These are phyloP conservation scores for Crematogaster levior DNA, from an alignment of 2,888 invertebrate species.

Conservation along the genomic window DNA sequence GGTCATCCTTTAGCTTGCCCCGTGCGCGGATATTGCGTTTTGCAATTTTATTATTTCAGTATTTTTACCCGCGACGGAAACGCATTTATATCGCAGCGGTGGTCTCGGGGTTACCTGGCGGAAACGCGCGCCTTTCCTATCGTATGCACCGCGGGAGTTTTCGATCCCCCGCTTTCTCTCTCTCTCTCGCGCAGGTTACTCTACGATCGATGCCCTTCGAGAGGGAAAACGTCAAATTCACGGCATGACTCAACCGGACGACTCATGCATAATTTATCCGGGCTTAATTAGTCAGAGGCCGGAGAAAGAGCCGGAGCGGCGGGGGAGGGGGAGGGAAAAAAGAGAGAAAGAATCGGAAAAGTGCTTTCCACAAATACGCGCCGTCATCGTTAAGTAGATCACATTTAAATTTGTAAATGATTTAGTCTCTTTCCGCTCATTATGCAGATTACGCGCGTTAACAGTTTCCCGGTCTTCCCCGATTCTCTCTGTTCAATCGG, in stretches of 20 bases:
- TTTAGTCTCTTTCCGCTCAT: slow-evolving; percentile 2
- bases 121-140: slow-evolving; percentile 25
- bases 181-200: slow-evolving; percentile 7
- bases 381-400: neutral
- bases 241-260: slow-evolving; percentile 57
- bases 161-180: slow-evolving; percentile 17
- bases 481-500: slow-evolving; percentile 29
- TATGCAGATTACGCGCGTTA: slow-evolving; percentile 26
- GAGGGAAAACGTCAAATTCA: slow-evolving; percentile 47
- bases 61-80: slow-evolving; percentile 13
- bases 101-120: slow-evolving; percentile 24
- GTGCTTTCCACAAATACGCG: slow-evolving; percentile 51
- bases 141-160: slow-evolving; percentile 21
- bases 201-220: slow-evolving; percentile 53
- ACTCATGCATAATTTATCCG: slow-evolving; percentile 69
- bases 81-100: slow-evolving; percentile 47
- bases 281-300: slow-evolving; percentile 54
- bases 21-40: slow-evolving; percentile 11
- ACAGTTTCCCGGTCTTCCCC: neutral
- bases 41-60: slow-evolving; percentile 29
- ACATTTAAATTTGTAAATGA: slow-evolving; percentile 35
- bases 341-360: slow-evolving; percentile 20
- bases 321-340: neutral
- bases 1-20: neutral
- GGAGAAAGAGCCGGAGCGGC: neutral